These are phyloP conservation scores for Diaphora mendica DNA, from an alignment of 2,888 invertebrate species.

Conservation along the genomic window DNA sequence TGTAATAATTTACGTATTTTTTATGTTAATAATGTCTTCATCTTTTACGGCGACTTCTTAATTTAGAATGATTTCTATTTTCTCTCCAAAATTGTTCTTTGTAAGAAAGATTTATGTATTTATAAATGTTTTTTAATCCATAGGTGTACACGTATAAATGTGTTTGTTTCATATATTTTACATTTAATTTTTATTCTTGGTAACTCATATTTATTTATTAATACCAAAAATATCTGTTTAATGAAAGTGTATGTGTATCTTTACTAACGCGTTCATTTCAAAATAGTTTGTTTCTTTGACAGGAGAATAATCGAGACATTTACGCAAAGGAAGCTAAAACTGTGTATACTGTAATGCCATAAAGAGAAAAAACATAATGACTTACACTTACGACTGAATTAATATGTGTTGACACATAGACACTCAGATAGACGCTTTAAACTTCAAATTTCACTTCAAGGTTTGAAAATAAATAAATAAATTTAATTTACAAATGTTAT, in stretches of 20 bases:
- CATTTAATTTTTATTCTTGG: background rate
- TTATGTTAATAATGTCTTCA: conserved; percentile 9
- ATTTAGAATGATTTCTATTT: background rate
- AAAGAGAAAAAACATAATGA: too few species aligned
- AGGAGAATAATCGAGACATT: too few species aligned
- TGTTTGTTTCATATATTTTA: background rate
- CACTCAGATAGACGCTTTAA: background rate
- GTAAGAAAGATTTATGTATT: background rate
- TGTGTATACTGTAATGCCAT: too few species aligned
- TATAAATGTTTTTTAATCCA: background rate
- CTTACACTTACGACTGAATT: background rate
- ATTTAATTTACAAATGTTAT: background rate
- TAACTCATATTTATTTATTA: too few species aligned
- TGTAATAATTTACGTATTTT: conserved; percentile 12
- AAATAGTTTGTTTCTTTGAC: too few species aligned
- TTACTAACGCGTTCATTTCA: too few species aligned
- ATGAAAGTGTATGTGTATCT: too few species aligned
- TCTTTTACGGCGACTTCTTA: background rate
- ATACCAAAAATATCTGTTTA: too few species aligned
- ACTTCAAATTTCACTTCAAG: background rate
- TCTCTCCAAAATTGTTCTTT: background rate
- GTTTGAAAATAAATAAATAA: background rate
- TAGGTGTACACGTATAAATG: background rate
- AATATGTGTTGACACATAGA: background rate
- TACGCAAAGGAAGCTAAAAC: too few species aligned